Percentiles rank a stretch among this genome's conserved stretches.
phyloP scores from a whole-genome alignment of 2,797 vertebrate species.

The Sebastes hubbsi region DNA sequence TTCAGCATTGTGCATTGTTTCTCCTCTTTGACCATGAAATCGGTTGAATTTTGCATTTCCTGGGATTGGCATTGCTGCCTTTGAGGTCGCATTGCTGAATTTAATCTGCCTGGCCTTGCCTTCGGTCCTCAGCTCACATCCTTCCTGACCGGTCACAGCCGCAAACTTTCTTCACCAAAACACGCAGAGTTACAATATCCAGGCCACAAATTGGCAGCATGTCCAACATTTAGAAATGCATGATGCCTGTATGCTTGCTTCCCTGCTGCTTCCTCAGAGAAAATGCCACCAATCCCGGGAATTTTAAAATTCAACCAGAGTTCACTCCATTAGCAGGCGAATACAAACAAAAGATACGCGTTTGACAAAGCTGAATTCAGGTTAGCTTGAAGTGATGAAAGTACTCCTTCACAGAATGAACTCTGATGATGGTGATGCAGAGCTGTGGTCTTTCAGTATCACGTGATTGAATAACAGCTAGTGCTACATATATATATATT shows the following conservation, averaged over 20 bases:
- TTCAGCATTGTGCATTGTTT: constrained; percentile 28
- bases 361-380: constrained; percentile 24
- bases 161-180: neutral
- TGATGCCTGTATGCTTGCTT: constrained; percentile 23
- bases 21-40: neutral
- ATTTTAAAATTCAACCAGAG: constrained; percentile 15
- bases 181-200: neutral
- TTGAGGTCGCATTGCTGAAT: constrained; percentile 15
- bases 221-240: constrained; percentile 21
- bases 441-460: constrained; percentile 45
- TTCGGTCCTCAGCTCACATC: constrained; percentile 14
- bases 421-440: constrained; percentile 27
- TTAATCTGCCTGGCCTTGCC: constrained; percentile 15
- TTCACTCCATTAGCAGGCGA: neutral
- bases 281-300: constrained; percentile 14
- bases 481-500: constrained; percentile 43
- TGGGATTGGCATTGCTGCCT: constrained; percentile 14
- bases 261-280: constrained; percentile 15
- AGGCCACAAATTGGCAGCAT: neutral
- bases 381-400: constrained; percentile 24
- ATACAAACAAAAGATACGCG: neutral
- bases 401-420: constrained; percentile 38
- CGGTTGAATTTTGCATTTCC: constrained; percentile 24
- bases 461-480: constrained; percentile 53
- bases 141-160: constrained; percentile 5